Conservation (phyloP, 2,888 invertebrate genomes). For the Esperia sulphurella region DNA sequence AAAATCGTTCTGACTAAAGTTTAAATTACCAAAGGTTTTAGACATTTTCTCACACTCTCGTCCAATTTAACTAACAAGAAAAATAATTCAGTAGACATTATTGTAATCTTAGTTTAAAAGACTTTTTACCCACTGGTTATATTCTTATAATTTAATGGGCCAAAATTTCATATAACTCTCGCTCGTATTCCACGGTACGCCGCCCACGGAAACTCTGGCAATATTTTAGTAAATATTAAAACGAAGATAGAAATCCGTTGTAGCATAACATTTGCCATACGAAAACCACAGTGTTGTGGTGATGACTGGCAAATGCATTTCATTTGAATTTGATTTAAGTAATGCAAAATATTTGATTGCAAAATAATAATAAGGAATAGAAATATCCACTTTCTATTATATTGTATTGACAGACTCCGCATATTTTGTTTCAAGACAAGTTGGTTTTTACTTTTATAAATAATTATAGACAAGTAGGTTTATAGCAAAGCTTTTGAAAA, state of each 20-base stretch:
- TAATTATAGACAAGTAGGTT: too few species aligned
- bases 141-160: conserved; percentile 25
- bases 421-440: too few species aligned
- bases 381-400: neutral
- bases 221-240: conserved; percentile 43
- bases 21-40: too few species aligned
- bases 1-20: too few species aligned
- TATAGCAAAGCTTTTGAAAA: too few species aligned
- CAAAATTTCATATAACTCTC: conserved; percentile 24
- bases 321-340: conserved; percentile 26
- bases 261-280: conserved; percentile 26
- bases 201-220: conserved; percentile 20
- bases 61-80: too few species aligned
- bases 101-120: neutral
- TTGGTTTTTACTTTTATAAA: too few species aligned
- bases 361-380: neutral
- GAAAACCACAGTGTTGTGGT: conserved; percentile 46
- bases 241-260: conserved; percentile 27
- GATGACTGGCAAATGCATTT: conserved; percentile 37
- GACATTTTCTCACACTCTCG: too few species aligned
- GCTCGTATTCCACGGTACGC: conserved; percentile 24
- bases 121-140: conserved; percentile 5
- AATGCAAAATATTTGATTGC: neutral
- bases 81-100: too few species aligned
- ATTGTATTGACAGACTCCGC: neutral